These are phyloP conservation scores for Drosophila silvestris DNA, from an alignment of 2,888 invertebrate genomes.

Conservation along the genomic window DNA sequence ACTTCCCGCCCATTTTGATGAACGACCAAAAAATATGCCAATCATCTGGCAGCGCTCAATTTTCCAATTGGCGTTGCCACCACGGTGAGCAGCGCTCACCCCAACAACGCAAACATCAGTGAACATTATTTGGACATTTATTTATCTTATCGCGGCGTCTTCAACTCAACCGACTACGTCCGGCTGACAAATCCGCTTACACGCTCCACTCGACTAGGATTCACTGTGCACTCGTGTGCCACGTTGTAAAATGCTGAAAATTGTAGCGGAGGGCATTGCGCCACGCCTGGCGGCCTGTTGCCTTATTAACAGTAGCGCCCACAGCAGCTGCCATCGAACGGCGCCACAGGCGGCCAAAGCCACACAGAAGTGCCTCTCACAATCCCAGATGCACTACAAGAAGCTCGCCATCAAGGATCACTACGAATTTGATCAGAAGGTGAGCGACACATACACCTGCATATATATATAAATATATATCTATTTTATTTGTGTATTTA, in stretches of 20 bases:
- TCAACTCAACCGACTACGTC: conserved; percentile 14
- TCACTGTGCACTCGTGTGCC: background rate
- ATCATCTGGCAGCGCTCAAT: conserved; percentile 25
- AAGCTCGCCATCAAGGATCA: conserved; percentile 89
- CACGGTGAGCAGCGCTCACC: background rate
- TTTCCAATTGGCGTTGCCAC: background rate
- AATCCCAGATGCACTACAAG: conserved; percentile 73
- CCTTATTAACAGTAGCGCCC: conserved; percentile 61
- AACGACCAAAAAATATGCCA: background rate
- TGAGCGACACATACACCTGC: conserved; percentile 70
- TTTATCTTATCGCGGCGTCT: conserved; percentile 32
- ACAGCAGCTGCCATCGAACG: conserved; percentile 70
- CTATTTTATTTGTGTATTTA: conserved; percentile 2
- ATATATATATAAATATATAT: background rate
- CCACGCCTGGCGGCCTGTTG: conserved; percentile 73
- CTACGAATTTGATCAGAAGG: conserved; percentile 92
- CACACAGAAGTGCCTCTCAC: conserved; percentile 79
- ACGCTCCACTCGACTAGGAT: conserved; percentile 1
- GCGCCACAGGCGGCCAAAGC: conserved; percentile 67
- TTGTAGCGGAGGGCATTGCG: conserved; percentile 76
- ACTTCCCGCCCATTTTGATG: background rate
- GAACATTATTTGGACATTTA: conserved; percentile 17
- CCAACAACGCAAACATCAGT: conserved; percentile 13
- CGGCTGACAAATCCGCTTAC: conserved; percentile 2
- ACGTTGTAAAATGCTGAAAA: conserved; percentile 72